Evolutionary conservation across 2,113 vertebrate genomes (phyloP), one percentile per base, ranked within the genome.

Genomic region (Grus americana): DNA sequence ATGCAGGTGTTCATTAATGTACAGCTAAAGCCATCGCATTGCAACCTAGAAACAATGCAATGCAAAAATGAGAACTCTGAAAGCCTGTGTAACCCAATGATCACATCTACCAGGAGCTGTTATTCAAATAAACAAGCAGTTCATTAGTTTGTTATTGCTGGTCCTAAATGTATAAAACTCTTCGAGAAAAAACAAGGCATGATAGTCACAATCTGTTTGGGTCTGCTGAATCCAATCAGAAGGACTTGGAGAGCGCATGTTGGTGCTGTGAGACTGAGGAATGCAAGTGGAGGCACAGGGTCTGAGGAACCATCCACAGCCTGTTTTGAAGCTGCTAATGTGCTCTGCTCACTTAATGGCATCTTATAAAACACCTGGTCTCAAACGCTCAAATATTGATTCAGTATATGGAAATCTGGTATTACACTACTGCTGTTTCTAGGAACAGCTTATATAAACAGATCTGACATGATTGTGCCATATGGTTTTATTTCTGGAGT

Each of bases 281-380:
- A 98, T 98, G 98, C 58, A 50, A 88, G 97, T 82, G 63, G 91
- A 72, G 93, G 90, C 84, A 86, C 91, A 97, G 88, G 80, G 92
- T 63, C 86, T 46, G 88, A 92, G 79, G 97, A 98, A 96, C 97
- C 97, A 96, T 93, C 70, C 65, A 57, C 89, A 86, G 94, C 86
- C 94, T 93, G 88, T 94, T 90, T 89, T 94, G 96, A 96, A 85
- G 74, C 95, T 38, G 80, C 88, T 95, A 97, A 97, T 97, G 98
- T 98, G 97, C 97, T 98, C 97, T 92, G 62, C 63, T 92, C 97
- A 65, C 98, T 99, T 99, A 99, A 99, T 97, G 99, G 99, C 99
- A 99, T 99, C 99, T 99, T 99, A 98, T 98, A 98, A 99, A 99
- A 97, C 99, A 99, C 98, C 98, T 99, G 99, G 98, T 98, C 97